A percentile compares a stretch with the other conserved stretches of the same genome.
phyloP scores from a whole-genome alignment of 2,797 vertebrate species.

The Rhynchotus rufescens region DNA sequence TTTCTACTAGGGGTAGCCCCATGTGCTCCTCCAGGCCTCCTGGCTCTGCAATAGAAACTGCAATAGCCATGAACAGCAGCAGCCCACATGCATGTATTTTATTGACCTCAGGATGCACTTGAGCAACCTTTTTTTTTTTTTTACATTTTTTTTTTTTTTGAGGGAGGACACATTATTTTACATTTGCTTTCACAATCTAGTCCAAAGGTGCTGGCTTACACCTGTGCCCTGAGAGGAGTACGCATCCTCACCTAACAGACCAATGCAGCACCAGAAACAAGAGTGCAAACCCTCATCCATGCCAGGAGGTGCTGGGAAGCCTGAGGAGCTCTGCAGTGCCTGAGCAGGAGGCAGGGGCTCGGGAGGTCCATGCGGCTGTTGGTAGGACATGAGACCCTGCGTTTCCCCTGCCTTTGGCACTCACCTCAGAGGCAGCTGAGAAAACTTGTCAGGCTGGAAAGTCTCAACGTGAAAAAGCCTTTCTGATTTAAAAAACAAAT shows the following conservation, averaged over 20 bases:
- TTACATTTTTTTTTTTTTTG: not conserved
- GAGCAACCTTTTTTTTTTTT: slow-evolving; percentile 14
- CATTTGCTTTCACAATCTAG: slow-evolving; percentile 39
- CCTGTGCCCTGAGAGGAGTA: not conserved
- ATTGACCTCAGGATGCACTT: slow-evolving; percentile 51
- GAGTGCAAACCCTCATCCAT: not conserved
- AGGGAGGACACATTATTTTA: slow-evolving; percentile 35
- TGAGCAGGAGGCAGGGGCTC: not conserved
- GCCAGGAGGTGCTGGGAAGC: not conserved
- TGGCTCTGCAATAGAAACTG: not conserved
- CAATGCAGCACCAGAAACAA: not conserved
- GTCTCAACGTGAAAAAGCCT: not conserved
- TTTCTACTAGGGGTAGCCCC: not conserved
- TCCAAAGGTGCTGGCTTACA: not conserved
- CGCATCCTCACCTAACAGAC: slow-evolving; percentile 10
- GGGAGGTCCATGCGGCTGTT: not conserved
- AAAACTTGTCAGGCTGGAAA: not conserved
- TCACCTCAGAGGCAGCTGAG: not conserved
- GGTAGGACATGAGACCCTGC: not conserved
- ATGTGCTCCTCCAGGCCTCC: not conserved
- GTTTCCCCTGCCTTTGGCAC: not conserved
- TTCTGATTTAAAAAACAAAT: not conserved
- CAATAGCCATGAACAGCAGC: not conserved
- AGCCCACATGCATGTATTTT: slow-evolving; percentile 25
- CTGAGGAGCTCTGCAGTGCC: not conserved